Evolutionary conservation across 2,888 invertebrate species (phyloP).

Genomic region (Himalopsyche tibetana): DNA sequence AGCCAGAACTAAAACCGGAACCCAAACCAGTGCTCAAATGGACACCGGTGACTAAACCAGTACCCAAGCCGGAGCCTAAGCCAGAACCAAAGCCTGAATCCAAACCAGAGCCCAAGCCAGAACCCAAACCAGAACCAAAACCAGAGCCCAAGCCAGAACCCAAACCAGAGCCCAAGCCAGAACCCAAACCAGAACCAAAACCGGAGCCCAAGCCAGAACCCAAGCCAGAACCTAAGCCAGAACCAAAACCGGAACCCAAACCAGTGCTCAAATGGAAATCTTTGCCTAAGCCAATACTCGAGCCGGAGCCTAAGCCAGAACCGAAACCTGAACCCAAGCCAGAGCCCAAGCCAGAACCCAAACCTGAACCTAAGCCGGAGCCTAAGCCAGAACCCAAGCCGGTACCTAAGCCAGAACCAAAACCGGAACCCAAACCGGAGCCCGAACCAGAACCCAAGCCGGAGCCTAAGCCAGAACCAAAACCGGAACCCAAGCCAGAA

Average conservation of each 20-base stretch:
- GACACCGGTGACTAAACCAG: no score
- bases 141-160: background rate
- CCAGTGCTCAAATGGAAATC: no score
- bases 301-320: background rate
- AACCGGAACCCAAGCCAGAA: background rate
- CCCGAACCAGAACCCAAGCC: background rate
- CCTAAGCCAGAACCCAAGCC: no score
- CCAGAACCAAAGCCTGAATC: background rate
- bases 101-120: background rate
- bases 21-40: no score
- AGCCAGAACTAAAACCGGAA: background rate
- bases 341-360: background rate
- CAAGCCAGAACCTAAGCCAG: background rate
- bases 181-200: background rate
- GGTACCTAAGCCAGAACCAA: no score
- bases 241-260: background rate
- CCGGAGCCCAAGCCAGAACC: background rate
- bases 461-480: no score
- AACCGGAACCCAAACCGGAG: no score
- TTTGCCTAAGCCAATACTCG: background rate
- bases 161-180: background rate
- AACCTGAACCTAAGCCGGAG: no score
- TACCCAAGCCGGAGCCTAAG: background rate
- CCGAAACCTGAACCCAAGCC: background rate
- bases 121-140: background rate